Percentiles rank a stretch among this genome's conserved stretches.
These are phyloP conservation scores for Lasioglossum villosulum DNA, from an alignment of 2,888 invertebrate genomes.

Conservation along the genomic window DNA sequence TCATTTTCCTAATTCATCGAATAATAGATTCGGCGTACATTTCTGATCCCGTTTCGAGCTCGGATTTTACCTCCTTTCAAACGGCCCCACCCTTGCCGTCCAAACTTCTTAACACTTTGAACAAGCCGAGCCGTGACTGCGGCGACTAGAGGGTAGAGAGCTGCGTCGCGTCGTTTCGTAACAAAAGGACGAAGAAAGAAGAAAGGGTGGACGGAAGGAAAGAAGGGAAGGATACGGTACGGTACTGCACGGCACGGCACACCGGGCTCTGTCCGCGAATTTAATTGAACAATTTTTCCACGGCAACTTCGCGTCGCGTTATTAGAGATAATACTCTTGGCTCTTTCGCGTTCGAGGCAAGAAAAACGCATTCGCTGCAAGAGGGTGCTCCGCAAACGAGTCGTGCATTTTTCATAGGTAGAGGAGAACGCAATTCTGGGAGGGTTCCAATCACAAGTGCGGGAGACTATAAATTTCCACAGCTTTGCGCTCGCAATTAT, in stretches of 20 bases:
- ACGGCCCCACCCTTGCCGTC: slow-evolving; percentile 35
- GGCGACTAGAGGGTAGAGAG: not conserved
- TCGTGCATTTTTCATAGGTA: not conserved
- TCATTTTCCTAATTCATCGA: slow-evolving; percentile 14
- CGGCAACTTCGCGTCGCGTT: slow-evolving; percentile 34
- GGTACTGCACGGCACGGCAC: not conserved
- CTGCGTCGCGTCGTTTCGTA: not conserved
- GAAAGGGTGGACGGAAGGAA: not conserved
- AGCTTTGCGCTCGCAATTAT: not conserved
- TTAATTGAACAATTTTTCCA: slow-evolving; percentile 69
- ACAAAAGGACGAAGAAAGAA: not conserved
- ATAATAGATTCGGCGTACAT: slow-evolving; percentile 39
- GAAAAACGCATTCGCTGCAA: not conserved
- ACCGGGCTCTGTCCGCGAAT: slow-evolving; percentile 44
- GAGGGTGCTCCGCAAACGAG: not conserved
- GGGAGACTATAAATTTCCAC: not conserved
- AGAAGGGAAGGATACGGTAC: not conserved
- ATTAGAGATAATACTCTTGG: slow-evolving; percentile 34
- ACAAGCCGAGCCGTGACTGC: slow-evolving; percentile 35
- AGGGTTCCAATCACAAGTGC: not conserved
- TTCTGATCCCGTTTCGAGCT: slow-evolving; percentile 20
- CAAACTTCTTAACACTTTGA: slow-evolving; percentile 63
- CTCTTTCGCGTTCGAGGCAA: slow-evolving; percentile 17
- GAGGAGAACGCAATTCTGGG: not conserved
- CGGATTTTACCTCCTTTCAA: slow-evolving; percentile 24